Conservation (phyloP, 2,888 invertebrate genomes). For the Aquatica leii region DNA sequence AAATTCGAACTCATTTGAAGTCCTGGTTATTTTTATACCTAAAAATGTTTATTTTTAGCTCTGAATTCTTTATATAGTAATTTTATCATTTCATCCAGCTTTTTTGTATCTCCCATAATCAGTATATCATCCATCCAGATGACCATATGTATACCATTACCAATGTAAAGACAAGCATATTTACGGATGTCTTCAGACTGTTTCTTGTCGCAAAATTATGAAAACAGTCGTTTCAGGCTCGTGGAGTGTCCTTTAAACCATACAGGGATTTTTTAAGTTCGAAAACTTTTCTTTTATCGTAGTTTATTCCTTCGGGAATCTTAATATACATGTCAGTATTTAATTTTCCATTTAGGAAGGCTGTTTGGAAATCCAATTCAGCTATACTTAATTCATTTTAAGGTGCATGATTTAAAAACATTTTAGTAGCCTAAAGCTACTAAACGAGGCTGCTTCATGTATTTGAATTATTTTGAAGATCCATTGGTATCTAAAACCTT, state of each 20-base stretch:
- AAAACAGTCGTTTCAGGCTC: slow-evolving; percentile 14
- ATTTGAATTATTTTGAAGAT: too few relatives aligned
- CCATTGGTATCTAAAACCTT: too few relatives aligned
- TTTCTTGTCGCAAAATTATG: too few relatives aligned
- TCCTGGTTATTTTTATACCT: not conserved
- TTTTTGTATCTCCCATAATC: slow-evolving; percentile 2
- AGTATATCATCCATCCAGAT: slow-evolving; percentile 9
- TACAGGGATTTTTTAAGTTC: slow-evolving; percentile 12
- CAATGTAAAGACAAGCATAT: too few relatives aligned
- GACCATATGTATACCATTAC: not conserved
- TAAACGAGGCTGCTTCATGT: too few relatives aligned
- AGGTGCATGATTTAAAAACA: slow-evolving; percentile 12
- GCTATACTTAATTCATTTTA: too few relatives aligned
- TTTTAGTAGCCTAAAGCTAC: too few relatives aligned
- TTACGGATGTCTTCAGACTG: too few relatives aligned
- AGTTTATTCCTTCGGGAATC: slow-evolving; percentile 15
- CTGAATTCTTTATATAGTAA: too few relatives aligned
- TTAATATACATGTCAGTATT: slow-evolving; percentile 17
- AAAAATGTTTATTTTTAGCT: not conserved
- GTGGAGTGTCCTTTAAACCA: slow-evolving; percentile 11
- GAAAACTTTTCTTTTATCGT: slow-evolving; percentile 21
- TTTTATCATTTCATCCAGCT: not conserved
- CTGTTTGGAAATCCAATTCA: too few relatives aligned
- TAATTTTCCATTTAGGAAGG: too few relatives aligned
- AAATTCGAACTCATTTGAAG: not conserved